Conservation (phyloP, 2,797 vertebrate genomes). For the Coccyzus lansbergi region DNA sequence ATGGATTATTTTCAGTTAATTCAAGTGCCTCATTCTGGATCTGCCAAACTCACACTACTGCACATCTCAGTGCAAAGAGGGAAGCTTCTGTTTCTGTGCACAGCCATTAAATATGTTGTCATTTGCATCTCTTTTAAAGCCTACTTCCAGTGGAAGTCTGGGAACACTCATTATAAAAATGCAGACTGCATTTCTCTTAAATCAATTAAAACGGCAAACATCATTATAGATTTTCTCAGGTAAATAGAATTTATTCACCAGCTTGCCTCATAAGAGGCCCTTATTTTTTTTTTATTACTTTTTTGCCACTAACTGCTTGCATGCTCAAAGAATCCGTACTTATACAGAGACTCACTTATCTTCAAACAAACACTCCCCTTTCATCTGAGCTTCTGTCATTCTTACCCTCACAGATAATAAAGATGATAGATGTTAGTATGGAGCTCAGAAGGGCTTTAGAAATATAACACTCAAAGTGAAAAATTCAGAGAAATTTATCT, state of each 20-base stretch:
- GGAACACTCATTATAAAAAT: conserved; percentile 8
- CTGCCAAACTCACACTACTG: background rate
- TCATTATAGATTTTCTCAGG: background rate
- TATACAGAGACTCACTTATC: background rate
- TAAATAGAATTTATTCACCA: conserved; percentile 18
- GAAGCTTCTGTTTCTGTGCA: background rate
- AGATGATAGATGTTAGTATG: background rate
- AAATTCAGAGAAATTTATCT: background rate
- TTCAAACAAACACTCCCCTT: conserved; percentile 26
- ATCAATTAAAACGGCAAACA: background rate
- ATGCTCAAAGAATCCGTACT: background rate
- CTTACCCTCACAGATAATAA: background rate
- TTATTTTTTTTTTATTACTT: background rate
- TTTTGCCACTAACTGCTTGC: conserved; percentile 18
- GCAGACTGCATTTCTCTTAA: conserved; percentile 4
- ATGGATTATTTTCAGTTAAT: conserved; percentile 19
- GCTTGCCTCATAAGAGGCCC: background rate
- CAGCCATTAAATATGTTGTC: conserved; percentile 26
- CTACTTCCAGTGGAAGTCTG: conserved; percentile 11
- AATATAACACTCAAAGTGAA: background rate
- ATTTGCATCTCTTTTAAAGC: conserved; percentile 45
- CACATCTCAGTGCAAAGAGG: conserved; percentile 23
- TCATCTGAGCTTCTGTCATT: conserved; percentile 41
- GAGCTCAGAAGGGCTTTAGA: background rate
- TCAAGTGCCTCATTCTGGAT: background rate